These are phyloP conservation scores for Gymnodraco acuticeps DNA, from an alignment of 2,797 vertebrate genomes.

Conservation along the genomic window DNA sequence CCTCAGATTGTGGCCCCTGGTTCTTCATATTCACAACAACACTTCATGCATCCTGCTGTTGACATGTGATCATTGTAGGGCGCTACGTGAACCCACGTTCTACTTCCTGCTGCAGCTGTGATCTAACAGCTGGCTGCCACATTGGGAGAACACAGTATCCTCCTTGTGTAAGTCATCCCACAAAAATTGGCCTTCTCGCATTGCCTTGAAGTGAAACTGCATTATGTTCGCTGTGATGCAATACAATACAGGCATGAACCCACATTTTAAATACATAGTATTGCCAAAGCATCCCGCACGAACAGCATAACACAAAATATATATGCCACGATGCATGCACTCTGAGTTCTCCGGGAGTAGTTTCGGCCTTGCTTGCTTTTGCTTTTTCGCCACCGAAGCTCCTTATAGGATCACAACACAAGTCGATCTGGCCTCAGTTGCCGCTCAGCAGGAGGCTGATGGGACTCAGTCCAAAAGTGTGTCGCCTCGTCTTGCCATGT, in stretches of 20 bases:
- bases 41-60: neutral
- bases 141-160: neutral
- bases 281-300: no score
- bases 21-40: neutral
- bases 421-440: constrained; percentile 28
- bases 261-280: no score
- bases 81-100: no score
- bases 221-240: neutral
- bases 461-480: constrained; percentile 39
- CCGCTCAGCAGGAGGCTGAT: constrained; percentile 49
- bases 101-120: neutral
- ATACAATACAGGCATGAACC: no score
- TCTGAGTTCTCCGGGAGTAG: neutral
- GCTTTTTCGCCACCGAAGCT: constrained; percentile 18
- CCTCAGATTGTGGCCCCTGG: no score
- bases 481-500: constrained; percentile 35
- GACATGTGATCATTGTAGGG: neutral
- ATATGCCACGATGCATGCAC: no score
- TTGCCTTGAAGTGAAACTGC: neutral
- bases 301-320: no score
- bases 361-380: neutral
- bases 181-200: constrained; percentile 21
- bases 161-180: constrained; percentile 8
- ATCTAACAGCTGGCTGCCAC: constrained; percentile 16
- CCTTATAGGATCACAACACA: constrained; percentile 28